Evolutionary conservation across 2,113 vertebrate genomes (phyloP).

Genomic region (Thalassoma bifasciatum): DNA sequence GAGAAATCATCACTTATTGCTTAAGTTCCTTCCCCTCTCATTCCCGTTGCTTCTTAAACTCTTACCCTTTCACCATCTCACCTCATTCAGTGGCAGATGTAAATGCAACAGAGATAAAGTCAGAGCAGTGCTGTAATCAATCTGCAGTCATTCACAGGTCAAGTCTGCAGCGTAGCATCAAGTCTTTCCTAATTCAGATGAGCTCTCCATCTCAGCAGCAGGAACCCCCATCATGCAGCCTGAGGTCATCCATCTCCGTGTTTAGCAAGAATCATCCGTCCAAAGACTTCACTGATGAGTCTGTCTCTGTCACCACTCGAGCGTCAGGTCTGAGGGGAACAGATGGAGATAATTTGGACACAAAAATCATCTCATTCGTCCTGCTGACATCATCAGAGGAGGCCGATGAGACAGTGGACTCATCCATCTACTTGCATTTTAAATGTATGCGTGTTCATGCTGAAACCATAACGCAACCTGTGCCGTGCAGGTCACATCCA

Average conservation of each 20-base stretch:
- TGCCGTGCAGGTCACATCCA: conserved; percentile 19
- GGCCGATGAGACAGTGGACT: conserved; percentile 32
- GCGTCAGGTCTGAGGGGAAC: conserved; percentile 19
- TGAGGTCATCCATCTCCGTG: conserved; percentile 60
- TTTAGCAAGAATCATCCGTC: conserved; percentile 34
- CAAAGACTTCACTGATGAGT: conserved; percentile 36
- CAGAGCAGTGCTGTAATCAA: conserved; percentile 28
- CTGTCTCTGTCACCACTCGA: conserved; percentile 51
- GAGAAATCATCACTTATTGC: background rate
- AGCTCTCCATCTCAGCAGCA: conserved; percentile 11
- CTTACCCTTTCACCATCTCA: conserved; percentile 1
- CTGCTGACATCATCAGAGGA: conserved; percentile 56
- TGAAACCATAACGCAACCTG: background rate
- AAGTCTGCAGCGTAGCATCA: conserved; percentile 4
- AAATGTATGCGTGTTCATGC: background rate
- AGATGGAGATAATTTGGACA: conserved; percentile 65
- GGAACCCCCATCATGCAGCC: conserved; percentile 43
- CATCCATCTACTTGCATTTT: conserved; percentile 37
- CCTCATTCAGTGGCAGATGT: conserved; percentile 22
- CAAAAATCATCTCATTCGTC: conserved; percentile 52
- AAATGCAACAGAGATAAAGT: conserved; percentile 6
- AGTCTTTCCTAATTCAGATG: conserved; percentile 11
- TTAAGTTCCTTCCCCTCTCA: background rate
- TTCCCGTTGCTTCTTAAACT: conserved; percentile 4
- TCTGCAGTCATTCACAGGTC: conserved; percentile 28